A percentile compares a stretch with the other conserved stretches of the same genome.
Evolutionary conservation across 2,797 vertebrate genomes (phyloP).

Genomic region (Odontamblyopus rebecca): DNA sequence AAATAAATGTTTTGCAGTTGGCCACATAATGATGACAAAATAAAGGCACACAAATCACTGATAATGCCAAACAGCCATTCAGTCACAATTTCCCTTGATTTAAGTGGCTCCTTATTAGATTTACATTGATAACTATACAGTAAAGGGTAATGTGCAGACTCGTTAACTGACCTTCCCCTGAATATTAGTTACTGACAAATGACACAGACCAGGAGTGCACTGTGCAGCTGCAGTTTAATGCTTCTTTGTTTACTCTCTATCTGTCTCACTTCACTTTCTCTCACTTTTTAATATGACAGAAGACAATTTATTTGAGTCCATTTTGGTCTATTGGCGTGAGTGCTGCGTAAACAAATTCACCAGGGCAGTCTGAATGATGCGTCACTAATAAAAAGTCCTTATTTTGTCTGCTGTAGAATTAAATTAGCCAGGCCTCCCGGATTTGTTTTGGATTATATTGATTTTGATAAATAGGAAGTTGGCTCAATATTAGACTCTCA

Average conservation of each 20-base stretch:
- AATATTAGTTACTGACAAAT: slow-evolving; percentile 35
- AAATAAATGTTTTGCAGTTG: not conserved
- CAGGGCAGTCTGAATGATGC: slow-evolving; percentile 4
- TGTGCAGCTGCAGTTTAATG: slow-evolving; percentile 5
- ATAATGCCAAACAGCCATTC: not conserved
- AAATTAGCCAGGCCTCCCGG: slow-evolving; percentile 13
- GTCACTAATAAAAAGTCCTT: slow-evolving; percentile 30
- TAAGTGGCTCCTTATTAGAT: not conserved
- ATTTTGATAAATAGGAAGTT: slow-evolving; percentile 7
- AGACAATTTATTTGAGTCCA: slow-evolving; percentile 29
- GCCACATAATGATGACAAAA: not conserved
- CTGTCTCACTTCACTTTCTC: slow-evolving; percentile 9
- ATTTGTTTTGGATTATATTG: slow-evolving; percentile 22
- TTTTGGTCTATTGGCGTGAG: slow-evolving; percentile 18
- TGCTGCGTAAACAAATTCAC: slow-evolving; percentile 18
- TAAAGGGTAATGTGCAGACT: slow-evolving; percentile 10
- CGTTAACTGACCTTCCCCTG: not conserved
- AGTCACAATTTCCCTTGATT: not conserved
- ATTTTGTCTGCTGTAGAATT: slow-evolving; percentile 26
- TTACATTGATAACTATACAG: slow-evolving; percentile 2
- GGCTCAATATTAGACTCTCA: not conserved
- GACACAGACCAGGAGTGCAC: slow-evolving; percentile 1
- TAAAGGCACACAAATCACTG: not conserved
- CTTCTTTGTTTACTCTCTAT: slow-evolving; percentile 11
- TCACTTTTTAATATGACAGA: slow-evolving; percentile 38